A percentile compares a stretch with the other conserved stretches of the same genome.
phyloP scores from a whole-genome alignment of 2,888 invertebrate genomes.

The Helicoverpa assulta region DNA sequence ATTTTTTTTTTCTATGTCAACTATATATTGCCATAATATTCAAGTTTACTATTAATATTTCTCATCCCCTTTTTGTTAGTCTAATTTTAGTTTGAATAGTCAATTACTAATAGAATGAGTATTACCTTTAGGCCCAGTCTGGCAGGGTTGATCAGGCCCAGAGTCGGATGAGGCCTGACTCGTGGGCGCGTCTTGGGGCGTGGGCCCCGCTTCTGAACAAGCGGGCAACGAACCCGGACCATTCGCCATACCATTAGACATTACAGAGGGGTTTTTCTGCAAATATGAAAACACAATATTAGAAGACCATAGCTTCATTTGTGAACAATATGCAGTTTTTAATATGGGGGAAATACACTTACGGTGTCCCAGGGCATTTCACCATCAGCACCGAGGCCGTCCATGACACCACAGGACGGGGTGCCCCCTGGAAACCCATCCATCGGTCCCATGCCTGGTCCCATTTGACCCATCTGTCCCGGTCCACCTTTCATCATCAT shows the following conservation, averaged over 20 bases:
- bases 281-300: slow-evolving; percentile 26
- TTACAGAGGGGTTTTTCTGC: slow-evolving; percentile 89
- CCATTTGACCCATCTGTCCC: slow-evolving; percentile 87
- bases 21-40: neutral
- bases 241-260: slow-evolving; percentile 87
- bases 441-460: slow-evolving; percentile 86
- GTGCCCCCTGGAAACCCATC: slow-evolving; percentile 90
- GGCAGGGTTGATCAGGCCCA: slow-evolving; percentile 70
- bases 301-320: neutral
- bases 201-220: slow-evolving; percentile 79
- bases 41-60: too few species aligned
- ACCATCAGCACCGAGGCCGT: slow-evolving; percentile 91
- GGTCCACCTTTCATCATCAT: slow-evolving; percentile 89
- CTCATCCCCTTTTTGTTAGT: neutral
- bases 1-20: too few species aligned
- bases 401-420: slow-evolving; percentile 91
- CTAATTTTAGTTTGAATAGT: neutral
- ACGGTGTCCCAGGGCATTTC: slow-evolving; percentile 91
- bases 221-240: slow-evolving; percentile 81
- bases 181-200: slow-evolving; percentile 65
- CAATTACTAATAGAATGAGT: neutral
- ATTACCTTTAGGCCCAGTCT: slow-evolving; percentile 84
- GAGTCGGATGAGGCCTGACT: slow-evolving; percentile 59
- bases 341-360: slow-evolving; percentile 64
- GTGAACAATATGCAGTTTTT: neutral